These are phyloP conservation scores for Xestobium rufovillosum DNA, from an alignment of 2,888 invertebrate species.

Conservation along the genomic window DNA sequence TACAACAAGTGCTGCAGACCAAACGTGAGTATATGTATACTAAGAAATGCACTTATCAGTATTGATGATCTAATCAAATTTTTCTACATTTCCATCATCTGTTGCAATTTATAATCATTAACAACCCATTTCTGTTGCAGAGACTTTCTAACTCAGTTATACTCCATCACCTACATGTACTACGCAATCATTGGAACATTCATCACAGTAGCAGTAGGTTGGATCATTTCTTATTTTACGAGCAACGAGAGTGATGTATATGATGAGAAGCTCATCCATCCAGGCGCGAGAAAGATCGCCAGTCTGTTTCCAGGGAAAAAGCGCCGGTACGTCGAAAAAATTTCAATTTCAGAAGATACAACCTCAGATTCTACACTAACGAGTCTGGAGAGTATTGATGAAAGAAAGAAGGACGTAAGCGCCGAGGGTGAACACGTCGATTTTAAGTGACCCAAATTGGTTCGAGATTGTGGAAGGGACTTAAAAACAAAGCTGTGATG, in stretches of 20 bases:
- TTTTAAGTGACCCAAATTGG: neutral
- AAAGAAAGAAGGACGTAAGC: neutral
- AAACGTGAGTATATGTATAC: constrained; percentile 30
- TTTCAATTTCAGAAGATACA: constrained; percentile 19
- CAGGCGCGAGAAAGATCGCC: constrained; percentile 52
- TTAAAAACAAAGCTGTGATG: constrained; percentile 36
- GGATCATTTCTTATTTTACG: constrained; percentile 60
- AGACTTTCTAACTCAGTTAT: constrained; percentile 53
- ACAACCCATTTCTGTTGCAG: constrained; percentile 44
- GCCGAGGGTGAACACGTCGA: neutral
- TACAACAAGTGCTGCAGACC: constrained; percentile 30
- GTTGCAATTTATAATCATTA: too few relatives aligned
- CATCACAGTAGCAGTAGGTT: constrained; percentile 64
- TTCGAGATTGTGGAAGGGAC: constrained; percentile 28
- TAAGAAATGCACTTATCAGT: too few relatives aligned
- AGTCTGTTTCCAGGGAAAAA: constrained; percentile 52
- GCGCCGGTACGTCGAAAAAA: constrained; percentile 44
- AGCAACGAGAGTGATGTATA: constrained; percentile 53
- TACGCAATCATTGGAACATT: constrained; percentile 73
- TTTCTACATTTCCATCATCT: too few relatives aligned
- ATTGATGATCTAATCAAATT: too few relatives aligned
- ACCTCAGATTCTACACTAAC: constrained; percentile 20
- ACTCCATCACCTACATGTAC: constrained; percentile 80
- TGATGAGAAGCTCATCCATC: constrained; percentile 60
- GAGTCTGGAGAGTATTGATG: constrained; percentile 11